Percentiles rank a stretch among this genome's conserved stretches.
phyloP scores from a whole-genome alignment of 30 jellyfish, hydroid and myxozoan species.

The Turritopsis dohrnii region DNA sequence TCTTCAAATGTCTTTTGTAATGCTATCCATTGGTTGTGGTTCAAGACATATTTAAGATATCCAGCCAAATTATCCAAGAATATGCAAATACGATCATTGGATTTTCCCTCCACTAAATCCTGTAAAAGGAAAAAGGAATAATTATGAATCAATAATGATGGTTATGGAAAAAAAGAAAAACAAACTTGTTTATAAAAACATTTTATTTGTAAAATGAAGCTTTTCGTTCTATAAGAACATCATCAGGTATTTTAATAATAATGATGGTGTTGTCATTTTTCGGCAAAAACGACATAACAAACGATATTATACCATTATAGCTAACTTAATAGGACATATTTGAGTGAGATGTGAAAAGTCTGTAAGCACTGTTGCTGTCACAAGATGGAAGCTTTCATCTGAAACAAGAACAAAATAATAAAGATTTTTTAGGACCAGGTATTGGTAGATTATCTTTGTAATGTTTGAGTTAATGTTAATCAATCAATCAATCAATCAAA shows the following conservation, averaged over 20 bases:
- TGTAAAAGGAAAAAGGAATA: neutral
- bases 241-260: no score
- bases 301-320: no score
- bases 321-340: neutral
- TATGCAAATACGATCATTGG: constrained; percentile 1
- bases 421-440: neutral
- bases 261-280: no score
- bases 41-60: neutral
- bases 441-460: neutral
- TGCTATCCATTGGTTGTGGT: constrained; percentile 19
- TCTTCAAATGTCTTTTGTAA: constrained; percentile 47
- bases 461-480: no score
- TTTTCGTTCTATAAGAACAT: no score
- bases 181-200: no score
- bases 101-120: constrained; percentile 31
- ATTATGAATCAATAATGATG: neutral
- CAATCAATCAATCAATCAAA: neutral
- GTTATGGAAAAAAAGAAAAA: no score
- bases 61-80: constrained; percentile 14
- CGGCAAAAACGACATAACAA: no score
- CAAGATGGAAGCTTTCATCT: constrained; percentile 12
- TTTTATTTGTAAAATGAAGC: no score
- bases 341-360: neutral
- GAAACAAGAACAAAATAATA: neutral
- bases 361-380: constrained; percentile 6